A percentile compares a stretch with the other conserved stretches of the same genome.
These are phyloP conservation scores for Lepidocolaptes lacrymiger DNA, from an alignment of 2,797 vertebrate species.

Conservation along the genomic window DNA sequence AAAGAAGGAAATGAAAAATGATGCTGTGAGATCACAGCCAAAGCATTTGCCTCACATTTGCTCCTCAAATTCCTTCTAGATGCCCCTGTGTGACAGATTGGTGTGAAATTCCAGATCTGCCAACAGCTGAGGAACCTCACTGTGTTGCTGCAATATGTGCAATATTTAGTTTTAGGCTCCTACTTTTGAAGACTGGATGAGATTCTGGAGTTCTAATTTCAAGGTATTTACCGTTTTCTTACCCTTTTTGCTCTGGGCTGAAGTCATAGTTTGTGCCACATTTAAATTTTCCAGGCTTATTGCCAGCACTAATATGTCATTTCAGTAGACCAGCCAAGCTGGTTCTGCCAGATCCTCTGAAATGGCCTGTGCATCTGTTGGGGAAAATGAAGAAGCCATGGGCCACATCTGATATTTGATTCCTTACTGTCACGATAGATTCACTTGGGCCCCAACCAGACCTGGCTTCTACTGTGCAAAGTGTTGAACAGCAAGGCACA, in stretches of 20 bases:
- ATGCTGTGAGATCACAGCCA: background rate
- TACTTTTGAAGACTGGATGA: background rate
- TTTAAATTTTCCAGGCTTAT: background rate
- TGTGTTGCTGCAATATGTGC: background rate
- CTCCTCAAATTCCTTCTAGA: background rate
- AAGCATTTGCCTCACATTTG: background rate
- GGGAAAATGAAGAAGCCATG: background rate
- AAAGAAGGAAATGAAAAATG: background rate
- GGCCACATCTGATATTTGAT: background rate
- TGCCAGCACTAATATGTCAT: background rate
- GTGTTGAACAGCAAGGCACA: background rate
- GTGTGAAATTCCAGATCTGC: slow-evolving; percentile 20
- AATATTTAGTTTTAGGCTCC: background rate
- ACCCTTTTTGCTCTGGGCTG: background rate
- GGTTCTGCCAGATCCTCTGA: background rate
- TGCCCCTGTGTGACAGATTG: background rate
- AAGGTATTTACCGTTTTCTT: background rate
- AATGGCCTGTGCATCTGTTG: background rate
- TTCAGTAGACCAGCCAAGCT: background rate
- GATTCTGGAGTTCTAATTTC: background rate
- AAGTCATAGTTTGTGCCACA: background rate
- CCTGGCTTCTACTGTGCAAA: background rate
- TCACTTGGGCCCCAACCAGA: background rate
- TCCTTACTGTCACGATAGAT: background rate
- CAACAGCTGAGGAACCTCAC: background rate